Evolutionary conservation across 1,140 invertebrate genomes (phyloP), one percentile per base, ranked within the genome.

Genomic region (Dufourea novaeangliae): DNA sequence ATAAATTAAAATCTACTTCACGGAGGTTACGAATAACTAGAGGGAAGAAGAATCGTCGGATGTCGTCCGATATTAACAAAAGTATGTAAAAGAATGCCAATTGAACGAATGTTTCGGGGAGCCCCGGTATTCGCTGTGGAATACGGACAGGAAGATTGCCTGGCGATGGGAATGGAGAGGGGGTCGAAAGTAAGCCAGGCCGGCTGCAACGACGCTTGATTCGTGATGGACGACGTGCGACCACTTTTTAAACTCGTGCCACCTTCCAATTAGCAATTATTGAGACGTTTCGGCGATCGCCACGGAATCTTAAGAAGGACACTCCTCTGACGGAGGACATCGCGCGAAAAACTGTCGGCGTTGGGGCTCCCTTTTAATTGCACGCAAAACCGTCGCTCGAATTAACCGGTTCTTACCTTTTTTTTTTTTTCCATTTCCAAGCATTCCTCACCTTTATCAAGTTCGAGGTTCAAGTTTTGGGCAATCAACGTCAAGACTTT

Each of bases 251-350:
- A 85, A 85, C 63, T 72, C 67, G 66, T 61, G 67, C 82, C 82
- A 78, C 69, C 62, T 84, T 37, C 66, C 82, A 85, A 84, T 85
- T 85, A 85, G 79, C 62, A 84, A 84, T 85, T 81, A 85, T 85
- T 84, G 78, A 85, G 82, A 84, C 79, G 74, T 84, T 75, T 57
- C 54, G 67, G 29, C 69, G 39, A 71, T 66, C 70, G 46, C 29
- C 39, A 50, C 29, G 79, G 79, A 85, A 85, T 85, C 68, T 78
- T 84, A 81, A 85, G 54, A 66, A 81, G 54, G 22, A 66, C 74
- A 80, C 44, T 41, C 68, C n/a, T 6, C 17, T 20, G 27, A 34
- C 41, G 61, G 61, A n/a, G 32, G 10, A 67, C 22, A 20, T 39
- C 64, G 50, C 44, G 54, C 44, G 59, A 82, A 79, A 82, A 79